Evolutionary conservation across 2,888 invertebrate species (phyloP).

Genomic region (Gastrophysa polygoni): DNA sequence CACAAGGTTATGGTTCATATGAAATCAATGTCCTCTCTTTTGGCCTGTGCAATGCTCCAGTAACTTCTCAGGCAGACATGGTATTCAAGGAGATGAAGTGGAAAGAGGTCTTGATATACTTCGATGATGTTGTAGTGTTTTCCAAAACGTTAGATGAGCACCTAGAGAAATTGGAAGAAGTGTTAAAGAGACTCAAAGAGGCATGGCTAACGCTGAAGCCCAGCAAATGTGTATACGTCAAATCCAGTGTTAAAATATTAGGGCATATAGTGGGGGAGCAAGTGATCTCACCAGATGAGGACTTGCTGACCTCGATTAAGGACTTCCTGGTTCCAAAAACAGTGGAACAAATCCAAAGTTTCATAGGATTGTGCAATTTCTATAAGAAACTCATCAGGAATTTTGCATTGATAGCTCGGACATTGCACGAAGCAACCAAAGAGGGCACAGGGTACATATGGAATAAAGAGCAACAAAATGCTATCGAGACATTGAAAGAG

Average conservation of each 20-base stretch:
- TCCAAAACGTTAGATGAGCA: constrained; percentile 31
- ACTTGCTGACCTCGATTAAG: constrained; percentile 16
- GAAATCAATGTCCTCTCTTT: constrained; percentile 30
- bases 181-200: constrained; percentile 26
- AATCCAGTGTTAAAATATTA: constrained; percentile 36
- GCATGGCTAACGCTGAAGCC: constrained; percentile 34
- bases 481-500: constrained; percentile 22
- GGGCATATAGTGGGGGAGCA: constrained; percentile 38
- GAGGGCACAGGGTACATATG: constrained; percentile 4
- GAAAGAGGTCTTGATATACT: constrained; percentile 34
- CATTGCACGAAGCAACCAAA: constrained; percentile 28
- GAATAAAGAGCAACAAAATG: neutral
- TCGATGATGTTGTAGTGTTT: constrained; percentile 39
- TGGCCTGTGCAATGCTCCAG: constrained; percentile 40
- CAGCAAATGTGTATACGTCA: constrained; percentile 18
- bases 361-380: constrained; percentile 35
- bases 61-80: constrained; percentile 34
- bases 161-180: constrained; percentile 26
- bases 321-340: constrained; percentile 33
- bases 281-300: constrained; percentile 17
- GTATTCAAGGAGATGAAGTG: constrained; percentile 37
- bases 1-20: too few species aligned
- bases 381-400: constrained; percentile 32
- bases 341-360: constrained; percentile 27
- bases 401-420: constrained; percentile 30